These are phyloP conservation scores for Phasianus colchicus DNA, from an alignment of 2,113 vertebrate genomes.

Conservation along the genomic window DNA sequence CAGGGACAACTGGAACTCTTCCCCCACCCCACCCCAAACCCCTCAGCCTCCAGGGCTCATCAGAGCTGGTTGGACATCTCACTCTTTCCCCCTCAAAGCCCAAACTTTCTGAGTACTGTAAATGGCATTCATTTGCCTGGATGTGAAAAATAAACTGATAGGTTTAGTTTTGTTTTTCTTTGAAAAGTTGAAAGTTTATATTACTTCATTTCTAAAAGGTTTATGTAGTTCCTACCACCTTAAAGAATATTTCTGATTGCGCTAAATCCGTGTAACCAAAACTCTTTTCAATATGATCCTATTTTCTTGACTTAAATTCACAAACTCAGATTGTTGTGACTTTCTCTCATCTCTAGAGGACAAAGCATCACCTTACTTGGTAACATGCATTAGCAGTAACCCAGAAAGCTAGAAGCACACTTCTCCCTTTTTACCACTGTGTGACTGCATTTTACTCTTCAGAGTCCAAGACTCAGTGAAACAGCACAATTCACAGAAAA, in stretches of 20 bases:
- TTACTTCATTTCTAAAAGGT: background rate
- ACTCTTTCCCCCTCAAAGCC: background rate
- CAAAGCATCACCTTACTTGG: background rate
- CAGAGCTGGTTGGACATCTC: background rate
- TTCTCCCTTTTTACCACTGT: background rate
- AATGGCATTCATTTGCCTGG: background rate
- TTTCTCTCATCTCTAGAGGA: background rate
- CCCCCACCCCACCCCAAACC: fast-evolving
- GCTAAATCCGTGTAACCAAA: background rate
- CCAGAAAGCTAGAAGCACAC: background rate
- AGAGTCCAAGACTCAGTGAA: background rate
- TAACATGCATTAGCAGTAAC: background rate
- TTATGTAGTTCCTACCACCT: background rate
- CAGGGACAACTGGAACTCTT: background rate
- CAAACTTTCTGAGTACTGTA: background rate
- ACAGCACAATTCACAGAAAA: background rate
- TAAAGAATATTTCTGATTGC: background rate
- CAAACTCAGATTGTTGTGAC: background rate
- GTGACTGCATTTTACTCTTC: background rate
- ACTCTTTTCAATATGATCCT: background rate
- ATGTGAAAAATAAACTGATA: background rate
- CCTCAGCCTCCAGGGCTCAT: background rate
- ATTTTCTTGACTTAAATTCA: background rate
- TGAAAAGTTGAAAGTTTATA: background rate
- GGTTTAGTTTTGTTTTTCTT: background rate